A percentile compares a stretch with the other conserved stretches of the same genome.
phyloP scores from a whole-genome alignment of 2,888 invertebrate species.

The Itoplectis maculator region DNA sequence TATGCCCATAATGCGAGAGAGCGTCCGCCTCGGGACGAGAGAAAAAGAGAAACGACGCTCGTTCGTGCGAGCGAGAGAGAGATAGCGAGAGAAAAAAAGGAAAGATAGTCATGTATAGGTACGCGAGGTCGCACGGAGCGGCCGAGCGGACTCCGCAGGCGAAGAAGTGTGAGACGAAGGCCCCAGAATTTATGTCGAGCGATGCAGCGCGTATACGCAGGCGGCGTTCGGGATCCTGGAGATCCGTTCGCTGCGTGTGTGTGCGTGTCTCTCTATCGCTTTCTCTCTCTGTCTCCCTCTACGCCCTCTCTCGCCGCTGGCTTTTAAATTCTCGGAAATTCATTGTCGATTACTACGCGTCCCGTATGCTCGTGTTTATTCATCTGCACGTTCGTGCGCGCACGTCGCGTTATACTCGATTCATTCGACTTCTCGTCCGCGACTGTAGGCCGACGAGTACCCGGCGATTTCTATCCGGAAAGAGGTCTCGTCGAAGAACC shows the following conservation, averaged over 20 bases:
- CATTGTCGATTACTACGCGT: conserved; percentile 81
- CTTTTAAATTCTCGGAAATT: conserved; percentile 78
- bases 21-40: conserved; percentile 71
- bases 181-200: conserved; percentile 79
- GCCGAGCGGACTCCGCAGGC: conserved; percentile 62
- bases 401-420: conserved; percentile 28
- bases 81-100: conserved; percentile 67
- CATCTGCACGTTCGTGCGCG: conserved; percentile 27
- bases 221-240: no score
- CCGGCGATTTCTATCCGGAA: no score
- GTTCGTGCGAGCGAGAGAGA: conserved; percentile 51
- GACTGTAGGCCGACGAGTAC: no score
- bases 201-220: conserved; percentile 70
- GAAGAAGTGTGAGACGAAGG: conserved; percentile 65
- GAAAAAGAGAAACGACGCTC: conserved; percentile 43
- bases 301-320: conserved; percentile 35
- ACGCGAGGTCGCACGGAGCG: conserved; percentile 31
- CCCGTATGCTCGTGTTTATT: conserved; percentile 65
- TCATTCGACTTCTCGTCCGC: conserved; percentile 55
- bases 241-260: conserved; percentile 29
- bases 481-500: no score
- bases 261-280: no score
- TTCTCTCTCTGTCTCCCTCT: no score
- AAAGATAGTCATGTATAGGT: conserved; percentile 45
- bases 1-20: conserved; percentile 74